Base-by-base conservation (phyloP, 2,113 vertebrate species). In the Aptenodytes forsteri region DNA sequence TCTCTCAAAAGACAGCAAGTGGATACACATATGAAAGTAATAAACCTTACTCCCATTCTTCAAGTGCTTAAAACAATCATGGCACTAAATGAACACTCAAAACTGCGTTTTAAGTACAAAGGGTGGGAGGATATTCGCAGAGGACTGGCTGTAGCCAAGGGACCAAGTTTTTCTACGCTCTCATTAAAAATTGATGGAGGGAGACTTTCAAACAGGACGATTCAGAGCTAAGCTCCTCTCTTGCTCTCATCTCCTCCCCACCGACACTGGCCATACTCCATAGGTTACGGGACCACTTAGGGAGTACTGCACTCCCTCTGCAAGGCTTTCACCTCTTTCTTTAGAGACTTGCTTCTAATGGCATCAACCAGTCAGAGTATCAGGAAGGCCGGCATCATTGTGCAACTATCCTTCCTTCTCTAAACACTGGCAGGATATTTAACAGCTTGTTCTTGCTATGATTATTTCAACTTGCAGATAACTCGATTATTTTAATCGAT, bases 1-100 rank as follows among this genome's bases (percentile, higher is more conserved):
- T 50, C 82, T 56, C 84, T 76, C 75, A 73, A 38, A 90, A 85
- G 92, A 73, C 79, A 91, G 90, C 72, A 91, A 91, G 81, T 84
- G 47, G 76, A 95, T 73, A 52, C 78, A 94, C 95, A 97, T 95
- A 83, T 93, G 96, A 94, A 97, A 97, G 88, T 83, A 95, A 96
- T 96, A 97, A 97, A 90, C 62, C n/a, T 75, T 58, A 72, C 75
- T 90, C 84, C 46, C 66, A 84, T 91, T 95, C 89, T 94, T 96
- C 61, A 91, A 96, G 70, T 82, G 91, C 96, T 95, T 97, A 93
- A 93, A 95, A 85, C 91, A 94, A 95, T 90, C 92, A 91, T 30
- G 69, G 87, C 94, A 91, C 69, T 93, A 72, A 91, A 58, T 0
- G 55, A 94, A 67, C 61, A 59, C 72, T 94, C 65, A 59, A 38